These are phyloP conservation scores for Eretmocerus hayati DNA, from an alignment of 2,888 invertebrate species.

Conservation along the genomic window DNA sequence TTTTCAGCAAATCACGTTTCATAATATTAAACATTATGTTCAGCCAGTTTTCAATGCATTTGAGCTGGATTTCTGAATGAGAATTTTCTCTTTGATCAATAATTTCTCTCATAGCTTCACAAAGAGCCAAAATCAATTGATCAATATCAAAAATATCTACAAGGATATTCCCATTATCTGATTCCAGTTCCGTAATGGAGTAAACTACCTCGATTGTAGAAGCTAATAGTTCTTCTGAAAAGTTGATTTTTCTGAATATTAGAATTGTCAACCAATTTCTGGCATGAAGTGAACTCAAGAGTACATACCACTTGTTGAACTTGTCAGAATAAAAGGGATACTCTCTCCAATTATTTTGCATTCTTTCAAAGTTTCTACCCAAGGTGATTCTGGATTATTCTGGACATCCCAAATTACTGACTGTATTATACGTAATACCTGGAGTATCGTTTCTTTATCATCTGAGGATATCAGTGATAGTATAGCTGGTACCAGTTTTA, in stretches of 20 bases:
- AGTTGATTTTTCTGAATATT: background rate
- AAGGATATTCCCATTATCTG: constrained; percentile 23
- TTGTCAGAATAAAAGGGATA: constrained; percentile 65
- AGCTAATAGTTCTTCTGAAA: constrained; percentile 33
- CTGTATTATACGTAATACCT: constrained; percentile 61
- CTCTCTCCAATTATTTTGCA: constrained; percentile 51
- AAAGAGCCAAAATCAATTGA: constrained; percentile 28
- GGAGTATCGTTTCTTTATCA: constrained; percentile 67
- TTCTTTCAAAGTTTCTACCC: constrained; percentile 31
- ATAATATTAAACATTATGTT: constrained; percentile 28
- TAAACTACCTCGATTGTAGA: constrained; percentile 32
- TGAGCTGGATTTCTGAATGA: constrained; percentile 24
- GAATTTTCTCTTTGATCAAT: constrained; percentile 21
- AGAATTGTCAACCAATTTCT: no score
- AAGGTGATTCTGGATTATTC: constrained; percentile 31
- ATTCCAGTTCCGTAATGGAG: constrained; percentile 26
- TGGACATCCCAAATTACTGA: constrained; percentile 41
- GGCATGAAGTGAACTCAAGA: no score
- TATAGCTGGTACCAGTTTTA: constrained; percentile 54
- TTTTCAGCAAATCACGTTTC: constrained; percentile 22
- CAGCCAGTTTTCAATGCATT: constrained; percentile 33
- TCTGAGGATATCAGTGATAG: constrained; percentile 55
- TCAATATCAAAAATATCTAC: constrained; percentile 28
- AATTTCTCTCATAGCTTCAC: constrained; percentile 32
- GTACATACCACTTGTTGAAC: constrained; percentile 57